phyloP scores from a whole-genome alignment of 2,888 invertebrate species.

The Ischnura elegans region DNA sequence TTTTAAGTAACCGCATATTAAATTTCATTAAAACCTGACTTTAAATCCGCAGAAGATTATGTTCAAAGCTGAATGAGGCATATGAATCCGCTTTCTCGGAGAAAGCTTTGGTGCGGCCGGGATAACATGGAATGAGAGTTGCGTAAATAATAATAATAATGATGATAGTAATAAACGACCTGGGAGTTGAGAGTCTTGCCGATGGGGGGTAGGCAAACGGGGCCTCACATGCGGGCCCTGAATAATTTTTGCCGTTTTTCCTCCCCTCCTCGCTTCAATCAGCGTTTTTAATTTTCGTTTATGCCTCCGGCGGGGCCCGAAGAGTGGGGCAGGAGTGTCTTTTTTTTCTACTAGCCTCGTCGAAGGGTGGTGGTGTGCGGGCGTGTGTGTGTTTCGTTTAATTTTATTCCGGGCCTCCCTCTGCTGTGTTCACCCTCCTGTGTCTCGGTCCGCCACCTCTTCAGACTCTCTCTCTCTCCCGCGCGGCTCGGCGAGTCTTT shows the following conservation, averaged over 20 bases:
- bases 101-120: not conserved
- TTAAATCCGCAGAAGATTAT: no score
- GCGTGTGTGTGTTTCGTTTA: not conserved
- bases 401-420: not conserved
- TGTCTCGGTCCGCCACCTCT: not conserved
- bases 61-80: no score
- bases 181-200: not conserved
- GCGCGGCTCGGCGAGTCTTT: not conserved
- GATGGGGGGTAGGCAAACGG: not conserved
- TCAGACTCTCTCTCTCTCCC: not conserved
- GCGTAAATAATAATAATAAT: not conserved
- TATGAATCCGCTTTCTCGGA: no score
- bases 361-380: not conserved
- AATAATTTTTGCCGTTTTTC: slow-evolving; percentile 35
- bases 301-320: slow-evolving; percentile 74
- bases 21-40: no score
- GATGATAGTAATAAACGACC: not conserved
- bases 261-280: slow-evolving; percentile 30
- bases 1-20: no score
- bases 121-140: not conserved
- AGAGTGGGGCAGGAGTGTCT: not conserved
- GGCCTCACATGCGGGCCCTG: not conserved
- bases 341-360: no score
- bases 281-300: slow-evolving; percentile 69
- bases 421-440: not conserved